Percentiles rank a stretch among this genome's conserved stretches.
phyloP scores from a whole-genome alignment of 2,797 vertebrate species.

The Podarcis siculus region DNA sequence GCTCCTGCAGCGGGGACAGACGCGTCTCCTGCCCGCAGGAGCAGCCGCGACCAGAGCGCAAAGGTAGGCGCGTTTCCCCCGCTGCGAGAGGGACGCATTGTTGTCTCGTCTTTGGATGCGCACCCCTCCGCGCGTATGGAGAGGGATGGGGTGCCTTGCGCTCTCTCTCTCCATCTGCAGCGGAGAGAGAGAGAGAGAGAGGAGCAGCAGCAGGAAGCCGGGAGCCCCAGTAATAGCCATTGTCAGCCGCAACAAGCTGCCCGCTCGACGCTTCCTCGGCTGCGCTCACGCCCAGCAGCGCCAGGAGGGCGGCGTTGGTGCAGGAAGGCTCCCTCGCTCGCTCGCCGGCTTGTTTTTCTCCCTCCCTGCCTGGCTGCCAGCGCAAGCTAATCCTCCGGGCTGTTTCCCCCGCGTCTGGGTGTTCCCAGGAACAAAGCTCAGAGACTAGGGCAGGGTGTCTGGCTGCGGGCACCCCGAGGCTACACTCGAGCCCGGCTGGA shows the following conservation, averaged over 20 bases:
- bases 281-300: background rate
- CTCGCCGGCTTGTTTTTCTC: background rate
- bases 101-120: background rate
- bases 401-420: background rate
- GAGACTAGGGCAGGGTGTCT: background rate
- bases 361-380: background rate
- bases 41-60: background rate
- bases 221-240: background rate
- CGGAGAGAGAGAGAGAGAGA: rapidly evolving
- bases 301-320: background rate
- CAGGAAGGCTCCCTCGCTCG: too few species aligned
- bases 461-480: background rate
- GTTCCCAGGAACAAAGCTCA: background rate
- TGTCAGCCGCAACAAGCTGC: background rate
- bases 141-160: background rate
- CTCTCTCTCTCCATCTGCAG: background rate
- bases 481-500: background rate
- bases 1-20: background rate
- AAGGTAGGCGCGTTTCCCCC: background rate
- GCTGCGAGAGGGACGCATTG: background rate
- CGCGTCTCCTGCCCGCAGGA: background rate
- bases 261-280: background rate
- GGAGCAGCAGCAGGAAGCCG: background rate
- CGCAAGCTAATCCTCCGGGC: background rate
- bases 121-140: background rate